Conservation (phyloP, 2,888 invertebrate species). For the Alentia gelatinosa region DNA sequence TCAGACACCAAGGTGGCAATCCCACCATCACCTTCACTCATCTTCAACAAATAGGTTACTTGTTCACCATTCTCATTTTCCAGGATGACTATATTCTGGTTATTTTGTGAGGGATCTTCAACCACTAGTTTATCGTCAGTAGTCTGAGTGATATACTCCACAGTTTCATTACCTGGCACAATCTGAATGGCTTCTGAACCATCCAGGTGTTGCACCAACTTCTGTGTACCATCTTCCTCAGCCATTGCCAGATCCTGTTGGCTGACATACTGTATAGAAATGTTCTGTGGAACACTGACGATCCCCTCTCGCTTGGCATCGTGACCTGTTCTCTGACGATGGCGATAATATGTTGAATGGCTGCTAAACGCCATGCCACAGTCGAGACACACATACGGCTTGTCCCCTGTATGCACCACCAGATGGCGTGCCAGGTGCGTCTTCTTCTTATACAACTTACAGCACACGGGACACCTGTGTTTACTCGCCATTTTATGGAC, state of each 20-base stretch:
- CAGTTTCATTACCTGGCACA: not conserved
- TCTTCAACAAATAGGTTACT: slow-evolving; percentile 50
- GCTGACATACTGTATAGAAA: slow-evolving; percentile 58
- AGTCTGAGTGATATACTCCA: not conserved
- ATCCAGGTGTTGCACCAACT: slow-evolving; percentile 33
- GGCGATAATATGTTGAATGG: slow-evolving; percentile 63
- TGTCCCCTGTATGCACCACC: slow-evolving; percentile 61
- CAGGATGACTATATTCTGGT: slow-evolving; percentile 18
- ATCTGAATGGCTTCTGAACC: not conserved
- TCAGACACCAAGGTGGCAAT: not conserved
- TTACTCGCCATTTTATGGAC: slow-evolving; percentile 58
- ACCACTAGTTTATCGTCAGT: not conserved
- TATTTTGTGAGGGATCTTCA: not conserved
- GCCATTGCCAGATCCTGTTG: not conserved
- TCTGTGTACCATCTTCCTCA: not conserved
- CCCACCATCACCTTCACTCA: slow-evolving; percentile 38
- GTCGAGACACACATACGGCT: slow-evolving; percentile 61
- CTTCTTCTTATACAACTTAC: slow-evolving; percentile 63
- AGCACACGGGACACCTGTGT: slow-evolving; percentile 63
- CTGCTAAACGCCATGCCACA: slow-evolving; percentile 58
- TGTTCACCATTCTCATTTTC: slow-evolving; percentile 37
- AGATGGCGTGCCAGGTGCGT: slow-evolving; percentile 63
- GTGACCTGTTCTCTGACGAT: slow-evolving; percentile 61
- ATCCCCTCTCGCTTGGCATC: slow-evolving; percentile 80
- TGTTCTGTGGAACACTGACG: slow-evolving; percentile 64